Conservation (phyloP, 2,888 invertebrate species). For the Dryobota labecula region DNA sequence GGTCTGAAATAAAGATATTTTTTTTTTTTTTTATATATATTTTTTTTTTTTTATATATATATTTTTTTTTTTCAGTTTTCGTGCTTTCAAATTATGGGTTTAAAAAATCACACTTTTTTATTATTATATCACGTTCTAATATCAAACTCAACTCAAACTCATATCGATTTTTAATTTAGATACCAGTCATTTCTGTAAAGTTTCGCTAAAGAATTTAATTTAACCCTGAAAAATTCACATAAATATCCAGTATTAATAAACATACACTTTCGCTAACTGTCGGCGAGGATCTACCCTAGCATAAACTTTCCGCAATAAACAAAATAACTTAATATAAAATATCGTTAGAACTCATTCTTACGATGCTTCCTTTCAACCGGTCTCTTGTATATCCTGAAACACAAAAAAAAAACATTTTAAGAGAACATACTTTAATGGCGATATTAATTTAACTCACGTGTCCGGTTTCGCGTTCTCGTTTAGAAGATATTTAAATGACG, state of each 20-base stretch:
- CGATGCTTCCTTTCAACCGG: slow-evolving; percentile 19
- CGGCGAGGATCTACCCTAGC: slow-evolving; percentile 10
- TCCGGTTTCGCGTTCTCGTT: too few relatives aligned
- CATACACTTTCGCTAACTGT: background rate
- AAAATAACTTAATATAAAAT: slow-evolving; percentile 38
- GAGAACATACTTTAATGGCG: too few relatives aligned
- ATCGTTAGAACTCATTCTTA: slow-evolving; percentile 27
- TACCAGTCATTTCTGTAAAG: background rate
- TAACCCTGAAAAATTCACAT: background rate
- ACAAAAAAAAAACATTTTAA: background rate
- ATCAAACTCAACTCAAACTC: background rate
- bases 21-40: too few relatives aligned
- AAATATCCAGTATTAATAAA: background rate
- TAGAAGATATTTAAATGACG: too few relatives aligned
- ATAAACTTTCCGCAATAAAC: slow-evolving; percentile 30
- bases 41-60: too few relatives aligned
- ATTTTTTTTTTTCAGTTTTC: background rate
- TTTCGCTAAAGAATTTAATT: background rate
- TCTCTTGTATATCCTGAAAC: slow-evolving; percentile 66
- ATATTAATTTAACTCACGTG: too few relatives aligned
- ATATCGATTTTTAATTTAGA: background rate
- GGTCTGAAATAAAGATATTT: too few relatives aligned
- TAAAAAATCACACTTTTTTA: background rate
- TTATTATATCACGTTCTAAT: background rate
- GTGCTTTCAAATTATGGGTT: background rate